Conservation (phyloP, 2,797 vertebrate species). For the Myotis planiceps region DNA sequence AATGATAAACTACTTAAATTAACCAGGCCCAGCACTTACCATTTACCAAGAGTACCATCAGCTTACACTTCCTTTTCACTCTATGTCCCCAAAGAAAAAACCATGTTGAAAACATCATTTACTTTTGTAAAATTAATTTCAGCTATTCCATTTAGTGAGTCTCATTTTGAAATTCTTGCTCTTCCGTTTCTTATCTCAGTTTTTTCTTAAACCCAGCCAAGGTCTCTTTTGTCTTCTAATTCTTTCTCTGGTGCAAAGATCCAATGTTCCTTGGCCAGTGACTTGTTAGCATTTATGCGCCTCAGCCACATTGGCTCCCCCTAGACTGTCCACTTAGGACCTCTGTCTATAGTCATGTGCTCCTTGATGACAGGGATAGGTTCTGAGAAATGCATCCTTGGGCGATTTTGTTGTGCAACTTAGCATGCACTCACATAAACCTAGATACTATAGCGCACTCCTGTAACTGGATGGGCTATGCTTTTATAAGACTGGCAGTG, state of each 20-base stretch:
- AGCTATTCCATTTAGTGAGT: background rate
- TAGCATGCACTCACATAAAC: background rate
- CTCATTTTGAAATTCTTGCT: slow-evolving; percentile 37
- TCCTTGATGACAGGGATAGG: background rate
- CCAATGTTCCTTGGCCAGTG: background rate
- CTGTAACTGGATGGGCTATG: background rate
- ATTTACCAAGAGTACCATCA: background rate
- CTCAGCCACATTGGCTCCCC: accelerated
- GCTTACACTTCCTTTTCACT: background rate
- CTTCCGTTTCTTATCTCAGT: background rate
- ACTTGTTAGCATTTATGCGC: background rate
- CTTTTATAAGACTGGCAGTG: background rate
- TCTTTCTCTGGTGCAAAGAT: background rate
- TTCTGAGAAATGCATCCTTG: background rate
- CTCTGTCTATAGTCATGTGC: background rate
- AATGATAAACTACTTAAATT: slow-evolving; percentile 8
- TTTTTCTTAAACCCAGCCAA: background rate
- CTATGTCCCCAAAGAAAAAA: background rate
- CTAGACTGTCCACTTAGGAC: background rate
- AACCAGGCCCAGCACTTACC: background rate
- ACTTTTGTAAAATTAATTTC: slow-evolving; percentile 15
- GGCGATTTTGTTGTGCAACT: background rate
- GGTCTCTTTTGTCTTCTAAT: background rate
- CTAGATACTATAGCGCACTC: background rate
- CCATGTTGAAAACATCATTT: background rate